Percentiles rank a stretch among this genome's conserved stretches.
Evolutionary conservation across 2,888 invertebrate species (phyloP).

Genomic region (Brassicogethes aeneus): DNA sequence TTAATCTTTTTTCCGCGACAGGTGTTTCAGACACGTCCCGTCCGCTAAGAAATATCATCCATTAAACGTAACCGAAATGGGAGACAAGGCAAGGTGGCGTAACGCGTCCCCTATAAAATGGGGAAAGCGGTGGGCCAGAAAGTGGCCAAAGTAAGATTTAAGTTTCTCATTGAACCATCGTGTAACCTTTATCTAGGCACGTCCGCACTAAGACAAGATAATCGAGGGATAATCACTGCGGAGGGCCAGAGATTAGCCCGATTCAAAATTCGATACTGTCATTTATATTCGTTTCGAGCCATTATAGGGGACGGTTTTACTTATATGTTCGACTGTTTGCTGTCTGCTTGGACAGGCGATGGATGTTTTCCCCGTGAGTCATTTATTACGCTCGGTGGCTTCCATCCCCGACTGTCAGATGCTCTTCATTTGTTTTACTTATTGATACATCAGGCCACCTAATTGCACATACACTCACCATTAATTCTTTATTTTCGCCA

Average conservation of each 20-base stretch:
- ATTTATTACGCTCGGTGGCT: background rate
- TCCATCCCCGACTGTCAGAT: background rate
- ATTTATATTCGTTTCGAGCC: conserved; percentile 36
- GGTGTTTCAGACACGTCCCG: conserved; percentile 15
- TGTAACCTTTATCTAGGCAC: conserved; percentile 18
- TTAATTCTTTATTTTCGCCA: too few relatives aligned
- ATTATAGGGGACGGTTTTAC: conserved; percentile 3
- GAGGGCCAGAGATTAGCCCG: conserved; percentile 37
- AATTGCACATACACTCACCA: too few relatives aligned
- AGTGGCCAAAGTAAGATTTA: conserved; percentile 38
- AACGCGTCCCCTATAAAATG: conserved; percentile 3
- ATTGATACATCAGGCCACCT: too few relatives aligned
- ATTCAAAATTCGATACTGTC: conserved; percentile 39
- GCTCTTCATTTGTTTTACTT: background rate
- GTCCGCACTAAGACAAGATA: conserved; percentile 24
- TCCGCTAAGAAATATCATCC: conserved; percentile 21
- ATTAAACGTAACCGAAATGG: conserved; percentile 18
- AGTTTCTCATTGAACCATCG: conserved; percentile 35
- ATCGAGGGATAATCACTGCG: conserved; percentile 34
- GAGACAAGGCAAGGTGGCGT: conserved; percentile 14
- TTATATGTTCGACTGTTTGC: too few relatives aligned
- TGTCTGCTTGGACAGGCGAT: conserved; percentile 2
- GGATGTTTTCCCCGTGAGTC: conserved; percentile 1
- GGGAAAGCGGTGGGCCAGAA: conserved; percentile 31
- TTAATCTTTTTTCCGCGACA: conserved; percentile 1